Conservation (phyloP, 1,140 invertebrate species). For the Hypothenemus hampei region DNA sequence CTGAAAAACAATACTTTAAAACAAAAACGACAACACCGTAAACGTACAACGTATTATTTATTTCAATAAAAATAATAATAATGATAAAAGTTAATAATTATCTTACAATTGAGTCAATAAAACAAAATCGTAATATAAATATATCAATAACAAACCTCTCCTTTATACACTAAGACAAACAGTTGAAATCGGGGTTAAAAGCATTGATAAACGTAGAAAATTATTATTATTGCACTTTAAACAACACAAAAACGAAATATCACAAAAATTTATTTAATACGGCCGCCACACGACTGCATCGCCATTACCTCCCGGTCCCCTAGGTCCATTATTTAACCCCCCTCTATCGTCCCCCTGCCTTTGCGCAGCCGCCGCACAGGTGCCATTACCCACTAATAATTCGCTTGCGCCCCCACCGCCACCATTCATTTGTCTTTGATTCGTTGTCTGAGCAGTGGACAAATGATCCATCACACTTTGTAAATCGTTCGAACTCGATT, state of each 20-base stretch:
- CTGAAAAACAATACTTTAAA: too few relatives aligned
- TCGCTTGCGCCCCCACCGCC: slow-evolving; percentile 53
- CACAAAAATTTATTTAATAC: slow-evolving; percentile 39
- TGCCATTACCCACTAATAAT: slow-evolving; percentile 52
- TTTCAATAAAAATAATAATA: too few relatives aligned
- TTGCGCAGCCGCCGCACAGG: slow-evolving; percentile 55
- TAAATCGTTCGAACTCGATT: slow-evolving; percentile 60
- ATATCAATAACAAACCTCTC: not conserved
- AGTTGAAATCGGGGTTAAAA: too few relatives aligned
- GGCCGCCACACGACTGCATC: slow-evolving; percentile 63
- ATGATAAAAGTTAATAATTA: too few relatives aligned
- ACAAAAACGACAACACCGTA: too few relatives aligned
- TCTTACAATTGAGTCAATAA: too few relatives aligned
- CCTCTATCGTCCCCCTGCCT: slow-evolving; percentile 53
- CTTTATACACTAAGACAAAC: too few relatives aligned
- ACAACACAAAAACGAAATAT: not conserved
- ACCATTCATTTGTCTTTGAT: slow-evolving; percentile 49
- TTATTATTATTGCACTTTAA: too few relatives aligned
- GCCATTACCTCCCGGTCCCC: slow-evolving; percentile 59
- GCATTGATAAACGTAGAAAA: too few relatives aligned
- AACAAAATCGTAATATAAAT: too few relatives aligned
- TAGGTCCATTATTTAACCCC: slow-evolving; percentile 55
- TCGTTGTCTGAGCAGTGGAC: slow-evolving; percentile 57
- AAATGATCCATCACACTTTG: slow-evolving; percentile 68
- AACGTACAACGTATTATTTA: too few relatives aligned